Evolutionary conservation across 2,797 vertebrate species (phyloP).

Genomic region (Alectoris magna): DNA sequence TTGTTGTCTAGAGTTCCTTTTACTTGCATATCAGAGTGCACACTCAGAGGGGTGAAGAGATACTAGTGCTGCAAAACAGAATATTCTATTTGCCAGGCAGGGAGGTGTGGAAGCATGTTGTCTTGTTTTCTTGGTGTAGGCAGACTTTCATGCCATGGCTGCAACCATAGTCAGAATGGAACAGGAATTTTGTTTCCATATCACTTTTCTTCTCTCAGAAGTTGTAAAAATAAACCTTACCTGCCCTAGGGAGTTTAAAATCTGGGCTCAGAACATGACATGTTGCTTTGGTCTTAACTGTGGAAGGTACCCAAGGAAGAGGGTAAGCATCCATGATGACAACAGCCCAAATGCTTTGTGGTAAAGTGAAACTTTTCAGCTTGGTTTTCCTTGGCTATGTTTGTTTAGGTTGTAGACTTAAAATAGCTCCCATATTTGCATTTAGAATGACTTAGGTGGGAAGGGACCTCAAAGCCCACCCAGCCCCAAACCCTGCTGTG

Average conservation of each 20-base stretch:
- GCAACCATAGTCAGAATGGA: background rate
- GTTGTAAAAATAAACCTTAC: background rate
- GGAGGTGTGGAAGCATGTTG: background rate
- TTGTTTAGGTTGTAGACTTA: conserved; percentile 24
- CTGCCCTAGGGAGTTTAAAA: background rate
- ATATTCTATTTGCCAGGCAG: background rate
- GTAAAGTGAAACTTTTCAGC: background rate
- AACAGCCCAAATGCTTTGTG: conserved; percentile 8
- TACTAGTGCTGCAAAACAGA: background rate
- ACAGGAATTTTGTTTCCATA: background rate
- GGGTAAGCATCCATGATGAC: fast-evolving
- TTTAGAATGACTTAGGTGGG: too few species aligned
- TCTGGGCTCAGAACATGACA: background rate
- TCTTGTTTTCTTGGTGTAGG: background rate
- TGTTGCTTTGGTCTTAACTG: background rate
- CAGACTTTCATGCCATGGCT: background rate
- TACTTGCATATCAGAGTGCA: fast-evolving
- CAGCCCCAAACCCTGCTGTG: too few species aligned
- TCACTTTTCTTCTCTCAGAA: background rate
- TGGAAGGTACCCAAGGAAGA: background rate
- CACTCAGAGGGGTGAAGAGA: background rate
- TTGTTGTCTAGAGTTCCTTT: background rate
- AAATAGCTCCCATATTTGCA: conserved; percentile 20
- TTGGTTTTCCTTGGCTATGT: conserved; percentile 20
- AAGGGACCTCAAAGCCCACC: too few species aligned